phyloP scores from a whole-genome alignment of 1,140 invertebrate genomes.

The Plodia interpunctella region DNA sequence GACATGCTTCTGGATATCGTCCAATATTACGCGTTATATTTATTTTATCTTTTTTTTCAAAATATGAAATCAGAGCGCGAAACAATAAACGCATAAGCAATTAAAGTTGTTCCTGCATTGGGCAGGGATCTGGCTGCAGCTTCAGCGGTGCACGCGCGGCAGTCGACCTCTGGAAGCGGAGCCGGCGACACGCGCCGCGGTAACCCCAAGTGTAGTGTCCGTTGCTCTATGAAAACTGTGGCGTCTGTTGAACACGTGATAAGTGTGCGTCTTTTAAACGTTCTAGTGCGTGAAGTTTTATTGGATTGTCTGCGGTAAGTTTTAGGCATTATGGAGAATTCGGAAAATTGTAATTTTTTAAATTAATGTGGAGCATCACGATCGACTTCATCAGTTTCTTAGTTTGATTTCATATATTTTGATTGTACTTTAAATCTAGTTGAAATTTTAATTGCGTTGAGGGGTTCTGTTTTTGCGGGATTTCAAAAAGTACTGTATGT shows the following conservation, averaged over 20 bases:
- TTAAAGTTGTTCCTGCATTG: constrained; percentile 28
- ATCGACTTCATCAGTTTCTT: too few relatives aligned
- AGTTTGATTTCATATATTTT: too few relatives aligned
- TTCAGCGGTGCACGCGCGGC: constrained; percentile 5
- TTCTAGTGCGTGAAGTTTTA: neutral
- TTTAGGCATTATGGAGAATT: neutral
- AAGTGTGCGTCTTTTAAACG: neutral
- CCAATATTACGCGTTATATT: too few relatives aligned
- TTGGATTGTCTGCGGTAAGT: constrained; percentile 1
- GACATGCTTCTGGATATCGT: too few relatives aligned
- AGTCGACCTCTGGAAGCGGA: neutral
- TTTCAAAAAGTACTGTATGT: too few relatives aligned
- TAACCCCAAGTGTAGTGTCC: neutral
- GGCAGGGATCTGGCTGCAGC: neutral
- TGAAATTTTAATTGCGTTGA: too few relatives aligned
- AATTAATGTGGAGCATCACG: neutral
- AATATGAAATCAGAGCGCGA: neutral
- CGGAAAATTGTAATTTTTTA: neutral
- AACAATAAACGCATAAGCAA: constrained; percentile 31
- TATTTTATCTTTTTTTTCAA: too few relatives aligned
- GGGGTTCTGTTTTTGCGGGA: too few relatives aligned
- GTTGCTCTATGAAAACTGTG: neutral
- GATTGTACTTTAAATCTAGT: too few relatives aligned
- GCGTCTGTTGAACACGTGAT: constrained; percentile 10
- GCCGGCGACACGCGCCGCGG: neutral